Evolutionary conservation across 1,140 invertebrate genomes (phyloP).

Genomic region (Schlechtendalia chinensis): DNA sequence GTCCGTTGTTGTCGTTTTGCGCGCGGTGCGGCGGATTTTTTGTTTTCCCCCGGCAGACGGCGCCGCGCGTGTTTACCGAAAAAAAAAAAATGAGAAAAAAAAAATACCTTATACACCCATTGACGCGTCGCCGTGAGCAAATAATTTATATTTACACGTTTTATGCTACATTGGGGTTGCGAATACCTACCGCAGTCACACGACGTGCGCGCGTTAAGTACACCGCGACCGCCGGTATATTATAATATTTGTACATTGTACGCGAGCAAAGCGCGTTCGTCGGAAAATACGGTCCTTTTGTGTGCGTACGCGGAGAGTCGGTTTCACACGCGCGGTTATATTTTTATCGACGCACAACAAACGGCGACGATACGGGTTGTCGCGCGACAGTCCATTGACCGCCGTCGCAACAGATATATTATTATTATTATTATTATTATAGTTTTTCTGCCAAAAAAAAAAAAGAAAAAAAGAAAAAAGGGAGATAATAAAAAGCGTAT

Average conservation of each 20-base stretch:
- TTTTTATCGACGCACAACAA: constrained; percentile 39
- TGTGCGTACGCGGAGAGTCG: background rate
- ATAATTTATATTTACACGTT: background rate
- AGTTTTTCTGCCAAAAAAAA: constrained; percentile 12
- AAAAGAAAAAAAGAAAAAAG: background rate
- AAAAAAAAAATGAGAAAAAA: background rate
- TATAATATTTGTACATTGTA: background rate
- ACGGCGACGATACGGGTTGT: background rate
- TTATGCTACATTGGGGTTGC: background rate
- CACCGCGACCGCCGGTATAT: background rate
- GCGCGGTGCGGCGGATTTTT: background rate
- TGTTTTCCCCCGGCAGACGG: no score
- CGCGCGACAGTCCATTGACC: background rate
- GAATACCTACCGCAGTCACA: constrained; percentile 30
- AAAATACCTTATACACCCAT: background rate
- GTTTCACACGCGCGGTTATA: constrained; percentile 36
- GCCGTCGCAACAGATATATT: background rate
- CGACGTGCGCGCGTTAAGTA: background rate
- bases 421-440: background rate
- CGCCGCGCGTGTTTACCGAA: background rate
- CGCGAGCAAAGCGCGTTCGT: constrained; percentile 1
- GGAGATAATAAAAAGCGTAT: no score
- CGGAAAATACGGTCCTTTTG: constrained; percentile 30
- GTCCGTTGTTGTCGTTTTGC: no score
- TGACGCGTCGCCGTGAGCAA: constrained; percentile 10